These are phyloP conservation scores for Lonchura striata DNA, from an alignment of 2,113 vertebrate genomes.

Conservation along the genomic window DNA sequence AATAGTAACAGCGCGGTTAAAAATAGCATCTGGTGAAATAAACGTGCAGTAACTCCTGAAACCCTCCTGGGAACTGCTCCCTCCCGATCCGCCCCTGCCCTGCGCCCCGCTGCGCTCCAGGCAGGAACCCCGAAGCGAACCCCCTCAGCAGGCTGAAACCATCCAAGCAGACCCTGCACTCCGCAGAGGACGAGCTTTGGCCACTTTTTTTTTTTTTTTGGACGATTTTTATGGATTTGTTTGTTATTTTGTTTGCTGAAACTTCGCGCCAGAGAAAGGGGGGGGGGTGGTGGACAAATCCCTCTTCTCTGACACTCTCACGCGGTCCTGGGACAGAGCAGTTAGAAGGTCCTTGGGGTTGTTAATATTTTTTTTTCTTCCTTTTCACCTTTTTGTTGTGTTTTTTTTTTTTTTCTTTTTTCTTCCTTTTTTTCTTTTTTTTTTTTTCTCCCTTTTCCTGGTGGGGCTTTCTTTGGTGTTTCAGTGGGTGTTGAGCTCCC, in stretches of 20 bases:
- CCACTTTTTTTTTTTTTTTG: neutral
- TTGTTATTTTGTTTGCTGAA: neutral
- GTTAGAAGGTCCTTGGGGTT: neutral
- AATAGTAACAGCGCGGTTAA: constrained; percentile 64
- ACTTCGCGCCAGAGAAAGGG: neutral
- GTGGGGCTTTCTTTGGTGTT: neutral
- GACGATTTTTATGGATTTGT: neutral
- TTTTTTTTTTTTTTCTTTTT: rapidly evolving
- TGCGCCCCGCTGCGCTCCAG: neutral
- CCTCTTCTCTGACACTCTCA: neutral
- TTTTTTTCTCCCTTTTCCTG: neutral
- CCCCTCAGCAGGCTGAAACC: neutral
- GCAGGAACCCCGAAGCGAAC: neutral
- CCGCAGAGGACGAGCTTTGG: neutral
- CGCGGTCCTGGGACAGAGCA: neutral
- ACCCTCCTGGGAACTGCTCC: constrained; percentile 43
- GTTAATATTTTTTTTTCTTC: neutral
- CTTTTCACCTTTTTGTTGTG: neutral
- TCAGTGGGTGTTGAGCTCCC: neutral
- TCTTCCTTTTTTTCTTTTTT: no score
- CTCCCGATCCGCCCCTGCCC: neutral
- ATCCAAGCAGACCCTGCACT: neutral
- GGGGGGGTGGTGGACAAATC: neutral
- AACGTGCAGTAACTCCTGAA: constrained; percentile 51
- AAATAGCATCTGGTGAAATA: constrained; percentile 64